Conservation (phyloP, 1,140 invertebrate species). For the Batillaria attramentaria region DNA sequence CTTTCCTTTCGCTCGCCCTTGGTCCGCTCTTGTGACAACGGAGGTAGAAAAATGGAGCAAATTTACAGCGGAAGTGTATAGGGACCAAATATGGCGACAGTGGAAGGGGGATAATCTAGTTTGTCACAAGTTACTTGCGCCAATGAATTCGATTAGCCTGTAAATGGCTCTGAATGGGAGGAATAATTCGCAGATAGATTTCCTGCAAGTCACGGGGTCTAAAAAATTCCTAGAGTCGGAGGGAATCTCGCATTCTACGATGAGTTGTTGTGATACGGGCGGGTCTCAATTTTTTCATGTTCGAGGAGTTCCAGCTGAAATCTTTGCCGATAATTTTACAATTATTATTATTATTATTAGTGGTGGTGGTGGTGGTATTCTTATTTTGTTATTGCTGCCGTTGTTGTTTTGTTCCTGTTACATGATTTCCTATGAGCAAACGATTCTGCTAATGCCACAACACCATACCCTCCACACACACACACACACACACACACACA, state of each 20-base stretch:
- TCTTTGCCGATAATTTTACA: no score
- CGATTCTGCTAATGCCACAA: neutral
- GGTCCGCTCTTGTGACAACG: no score
- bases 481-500: neutral
- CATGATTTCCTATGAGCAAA: neutral
- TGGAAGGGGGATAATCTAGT: slow-evolving; percentile 9
- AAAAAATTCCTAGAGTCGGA: no score
- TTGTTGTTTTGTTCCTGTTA: neutral
- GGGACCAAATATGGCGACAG: slow-evolving; percentile 16
- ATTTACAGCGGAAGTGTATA: neutral
- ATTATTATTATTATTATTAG: no score
- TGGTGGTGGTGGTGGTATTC: no score
- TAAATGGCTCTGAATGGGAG: slow-evolving; percentile 4
- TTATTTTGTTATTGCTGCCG: no score
- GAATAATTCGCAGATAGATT: slow-evolving; percentile 13
- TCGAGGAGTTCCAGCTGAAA: no score
- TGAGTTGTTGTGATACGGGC: no score
- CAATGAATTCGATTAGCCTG: slow-evolving; percentile 17
- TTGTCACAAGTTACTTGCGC: neutral
- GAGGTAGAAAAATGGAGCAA: neutral
- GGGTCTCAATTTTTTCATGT: no score
- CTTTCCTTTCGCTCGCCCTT: neutral
- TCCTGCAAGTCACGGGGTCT: neutral
- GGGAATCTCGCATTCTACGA: no score
- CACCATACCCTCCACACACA: neutral